These are phyloP conservation scores for Acestrorhynchus altus DNA, from an alignment of 2,797 vertebrate species.

Conservation along the genomic window DNA sequence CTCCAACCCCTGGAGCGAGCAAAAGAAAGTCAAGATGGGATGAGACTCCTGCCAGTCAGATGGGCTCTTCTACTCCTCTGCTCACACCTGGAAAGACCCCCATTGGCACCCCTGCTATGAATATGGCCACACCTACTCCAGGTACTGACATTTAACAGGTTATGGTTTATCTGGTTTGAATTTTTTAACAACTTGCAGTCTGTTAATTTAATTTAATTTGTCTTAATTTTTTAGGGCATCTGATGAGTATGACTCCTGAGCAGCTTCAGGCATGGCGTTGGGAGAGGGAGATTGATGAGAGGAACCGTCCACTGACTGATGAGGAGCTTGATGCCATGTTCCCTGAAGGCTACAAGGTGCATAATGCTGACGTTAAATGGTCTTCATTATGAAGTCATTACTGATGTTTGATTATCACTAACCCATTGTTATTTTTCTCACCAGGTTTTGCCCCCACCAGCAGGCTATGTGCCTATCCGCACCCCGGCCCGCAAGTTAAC, in stretches of 20 bases:
- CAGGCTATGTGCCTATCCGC: conserved; percentile 96
- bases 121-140: conserved; percentile 98
- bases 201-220: neutral
- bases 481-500: conserved; percentile 96
- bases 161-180: neutral
- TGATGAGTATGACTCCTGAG: conserved; percentile 99
- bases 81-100: conserved; percentile 97
- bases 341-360: conserved; percentile 95
- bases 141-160: conserved; percentile 71
- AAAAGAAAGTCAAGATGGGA: conserved; percentile 99
- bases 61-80: conserved; percentile 97
- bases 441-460: conserved; percentile 95
- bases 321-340: conserved; percentile 99
- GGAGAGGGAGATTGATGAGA: conserved; percentile 98
- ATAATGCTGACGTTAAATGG: neutral
- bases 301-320: conserved; percentile 96
- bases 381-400: too few relatives aligned
- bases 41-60: conserved; percentile 96
- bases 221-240: conserved; percentile 81
- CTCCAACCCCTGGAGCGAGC: conserved; percentile 95
- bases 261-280: conserved; percentile 98
- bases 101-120: conserved; percentile 97
- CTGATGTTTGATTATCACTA: neutral
- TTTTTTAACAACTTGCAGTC: neutral
- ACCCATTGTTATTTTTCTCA: neutral